These are phyloP conservation scores for Myathropa florea DNA, from an alignment of 2,888 invertebrate genomes.

Conservation along the genomic window DNA sequence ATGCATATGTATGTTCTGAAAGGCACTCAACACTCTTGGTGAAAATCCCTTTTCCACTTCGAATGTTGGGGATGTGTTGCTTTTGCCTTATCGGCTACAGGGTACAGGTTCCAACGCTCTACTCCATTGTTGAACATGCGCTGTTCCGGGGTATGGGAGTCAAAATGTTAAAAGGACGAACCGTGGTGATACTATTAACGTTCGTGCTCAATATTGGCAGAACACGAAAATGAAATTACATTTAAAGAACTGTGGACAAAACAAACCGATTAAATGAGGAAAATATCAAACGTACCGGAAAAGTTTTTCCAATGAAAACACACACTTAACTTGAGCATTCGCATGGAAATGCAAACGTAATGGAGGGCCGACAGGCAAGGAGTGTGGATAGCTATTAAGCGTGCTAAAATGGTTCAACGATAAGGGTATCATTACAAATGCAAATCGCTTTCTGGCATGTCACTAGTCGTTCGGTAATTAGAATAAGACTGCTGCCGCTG, in stretches of 20 bases:
- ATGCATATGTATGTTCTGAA: constrained; percentile 50
- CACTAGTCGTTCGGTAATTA: constrained; percentile 16
- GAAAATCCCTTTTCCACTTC: constrained; percentile 29
- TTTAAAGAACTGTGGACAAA: constrained; percentile 49
- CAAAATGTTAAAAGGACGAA: constrained; percentile 29
- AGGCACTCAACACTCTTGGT: constrained; percentile 21
- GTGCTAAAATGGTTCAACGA: constrained; percentile 21
- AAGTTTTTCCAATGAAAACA: constrained; percentile 35
- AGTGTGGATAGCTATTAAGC: constrained; percentile 10
- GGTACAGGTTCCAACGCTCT: neutral
- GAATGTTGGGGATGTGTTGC: neutral
- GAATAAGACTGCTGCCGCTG: neutral
- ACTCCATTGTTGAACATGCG: constrained; percentile 50
- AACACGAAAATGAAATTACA: constrained; percentile 64
- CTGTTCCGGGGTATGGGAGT: constrained; percentile 29
- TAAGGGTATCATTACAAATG: constrained; percentile 38
- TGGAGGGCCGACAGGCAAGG: neutral
- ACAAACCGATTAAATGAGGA: constrained; percentile 44
- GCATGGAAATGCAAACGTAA: constrained; percentile 15
- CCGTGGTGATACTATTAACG: constrained; percentile 22
- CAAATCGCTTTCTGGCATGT: constrained; percentile 47
- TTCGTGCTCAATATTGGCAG: constrained; percentile 44
- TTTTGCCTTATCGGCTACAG: constrained; percentile 26
- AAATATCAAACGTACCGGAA: constrained; percentile 38
- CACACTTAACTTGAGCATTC: neutral